Conservation (phyloP, 1,140 invertebrate genomes). For the Odontomachus brunneus region DNA sequence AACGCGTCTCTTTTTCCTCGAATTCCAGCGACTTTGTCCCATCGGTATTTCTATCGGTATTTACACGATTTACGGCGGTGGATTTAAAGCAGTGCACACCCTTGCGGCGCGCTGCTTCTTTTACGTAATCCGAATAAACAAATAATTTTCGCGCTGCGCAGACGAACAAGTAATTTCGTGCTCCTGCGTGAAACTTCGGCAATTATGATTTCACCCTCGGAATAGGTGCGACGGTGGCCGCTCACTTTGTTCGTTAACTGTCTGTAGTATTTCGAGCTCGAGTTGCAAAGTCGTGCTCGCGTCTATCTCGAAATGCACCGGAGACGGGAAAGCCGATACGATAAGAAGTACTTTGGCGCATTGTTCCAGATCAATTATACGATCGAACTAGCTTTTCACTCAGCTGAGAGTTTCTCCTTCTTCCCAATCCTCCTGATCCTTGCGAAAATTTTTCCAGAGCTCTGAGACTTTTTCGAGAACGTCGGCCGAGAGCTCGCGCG, state of each 20-base stretch:
- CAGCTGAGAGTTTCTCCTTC: too few relatives aligned
- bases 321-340: neutral
- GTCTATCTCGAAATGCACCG: neutral
- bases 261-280: neutral
- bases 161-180: too few relatives aligned
- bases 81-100: slow-evolving; percentile 1
- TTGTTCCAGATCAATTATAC: neutral
- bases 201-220: neutral
- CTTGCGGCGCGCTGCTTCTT: neutral
- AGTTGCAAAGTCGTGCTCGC: neutral
- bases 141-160: too few relatives aligned
- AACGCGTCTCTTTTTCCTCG: slow-evolving; percentile 32
- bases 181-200: neutral
- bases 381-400: too few relatives aligned
- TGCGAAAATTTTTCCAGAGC: neutral
- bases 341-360: neutral
- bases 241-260: neutral
- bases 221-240: neutral
- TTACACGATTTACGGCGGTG: slow-evolving; percentile 8
- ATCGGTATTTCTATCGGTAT: slow-evolving; percentile 44
- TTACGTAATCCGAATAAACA: slow-evolving; percentile 29
- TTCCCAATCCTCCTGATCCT: neutral
- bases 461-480: neutral
- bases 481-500: neutral
- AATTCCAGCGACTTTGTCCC: slow-evolving; percentile 30